Percentiles rank a stretch among this genome's conserved stretches.
Evolutionary conservation across 1,140 invertebrate genomes (phyloP).

Genomic region (Euschistus heros): DNA sequence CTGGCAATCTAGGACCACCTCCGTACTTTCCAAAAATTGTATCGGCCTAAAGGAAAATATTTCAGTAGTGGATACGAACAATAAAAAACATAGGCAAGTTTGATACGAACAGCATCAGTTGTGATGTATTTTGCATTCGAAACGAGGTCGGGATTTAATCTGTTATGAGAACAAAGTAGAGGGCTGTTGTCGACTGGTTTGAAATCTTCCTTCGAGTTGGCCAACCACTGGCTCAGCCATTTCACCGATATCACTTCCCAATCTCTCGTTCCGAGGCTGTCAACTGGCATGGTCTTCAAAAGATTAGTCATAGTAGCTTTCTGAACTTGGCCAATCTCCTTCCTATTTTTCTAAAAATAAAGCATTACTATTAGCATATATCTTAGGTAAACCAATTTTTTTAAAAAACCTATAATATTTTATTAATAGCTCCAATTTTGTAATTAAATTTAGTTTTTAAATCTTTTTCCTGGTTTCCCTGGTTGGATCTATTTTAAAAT

Average conservation of each 20-base stretch:
- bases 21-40: conserved; percentile 28
- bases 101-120: conserved; percentile 25
- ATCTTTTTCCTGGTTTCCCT: too few species aligned
- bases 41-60: conserved; percentile 28
- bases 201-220: conserved; percentile 16
- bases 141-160: conserved; percentile 28
- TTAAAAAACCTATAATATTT: too few species aligned
- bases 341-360: conserved; percentile 18
- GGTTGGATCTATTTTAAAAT: too few species aligned
- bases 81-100: conserved; percentile 1
- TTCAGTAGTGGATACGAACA: background rate
- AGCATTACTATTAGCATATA: background rate
- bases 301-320: conserved; percentile 23
- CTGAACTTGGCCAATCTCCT: conserved; percentile 15
- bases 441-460: too few species aligned
- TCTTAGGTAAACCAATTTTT: too few species aligned
- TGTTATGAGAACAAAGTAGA: conserved; percentile 28
- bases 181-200: conserved; percentile 28
- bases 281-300: conserved; percentile 21
- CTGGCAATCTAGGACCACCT: conserved; percentile 29
- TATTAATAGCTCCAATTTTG: too few species aligned
- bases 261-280: conserved; percentile 4
- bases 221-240: conserved; percentile 29
- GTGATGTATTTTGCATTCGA: conserved; percentile 28
- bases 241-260: conserved; percentile 26